Conservation (phyloP, 2,113 vertebrate genomes). For the Vulpes lagopus region DNA sequence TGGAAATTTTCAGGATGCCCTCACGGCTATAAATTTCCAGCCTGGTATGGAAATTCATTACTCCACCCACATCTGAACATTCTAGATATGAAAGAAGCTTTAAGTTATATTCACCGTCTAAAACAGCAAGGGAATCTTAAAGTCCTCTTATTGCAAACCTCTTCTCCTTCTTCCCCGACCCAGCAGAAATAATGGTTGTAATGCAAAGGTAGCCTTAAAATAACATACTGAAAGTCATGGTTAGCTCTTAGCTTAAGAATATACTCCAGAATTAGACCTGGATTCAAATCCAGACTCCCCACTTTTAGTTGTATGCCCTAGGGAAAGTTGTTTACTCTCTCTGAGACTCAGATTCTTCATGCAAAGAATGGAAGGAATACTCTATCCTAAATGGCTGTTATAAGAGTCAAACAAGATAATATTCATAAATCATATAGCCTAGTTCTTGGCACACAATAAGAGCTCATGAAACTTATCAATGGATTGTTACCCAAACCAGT, state of each 20-base stretch:
- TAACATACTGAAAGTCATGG: background rate
- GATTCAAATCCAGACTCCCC: background rate
- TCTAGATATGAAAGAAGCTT: constrained; percentile 1
- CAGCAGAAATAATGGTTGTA: background rate
- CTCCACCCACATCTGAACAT: background rate
- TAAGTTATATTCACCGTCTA: background rate
- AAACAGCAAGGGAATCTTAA: background rate
- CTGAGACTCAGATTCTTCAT: background rate
- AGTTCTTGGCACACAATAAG: background rate
- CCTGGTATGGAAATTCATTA: constrained; percentile 2
- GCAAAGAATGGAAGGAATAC: background rate
- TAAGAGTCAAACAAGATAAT: constrained; percentile 19
- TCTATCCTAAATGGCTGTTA: background rate
- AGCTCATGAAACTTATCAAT: background rate
- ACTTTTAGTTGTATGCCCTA: background rate
- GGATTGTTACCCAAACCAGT: background rate
- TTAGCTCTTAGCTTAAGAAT: background rate
- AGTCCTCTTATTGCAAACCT: background rate
- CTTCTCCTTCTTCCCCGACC: background rate
- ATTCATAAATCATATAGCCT: background rate
- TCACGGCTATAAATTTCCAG: constrained; percentile 53
- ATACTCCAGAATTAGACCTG: background rate
- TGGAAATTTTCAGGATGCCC: constrained; percentile 58
- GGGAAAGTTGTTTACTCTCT: constrained; percentile 4
- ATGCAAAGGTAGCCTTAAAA: background rate